Conservation (phyloP, 2,797 vertebrate species). For the Avahi laniger region DNA sequence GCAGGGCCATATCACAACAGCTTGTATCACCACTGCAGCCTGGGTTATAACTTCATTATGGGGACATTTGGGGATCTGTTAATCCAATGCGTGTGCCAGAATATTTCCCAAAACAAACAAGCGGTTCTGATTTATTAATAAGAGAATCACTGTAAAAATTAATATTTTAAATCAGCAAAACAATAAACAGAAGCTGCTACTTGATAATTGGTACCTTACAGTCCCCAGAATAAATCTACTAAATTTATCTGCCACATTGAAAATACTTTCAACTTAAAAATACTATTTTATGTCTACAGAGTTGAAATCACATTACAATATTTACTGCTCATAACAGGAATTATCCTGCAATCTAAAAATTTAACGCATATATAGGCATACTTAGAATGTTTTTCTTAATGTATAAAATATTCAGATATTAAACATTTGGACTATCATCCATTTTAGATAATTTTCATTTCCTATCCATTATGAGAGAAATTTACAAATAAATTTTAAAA, state of each 20-base stretch:
- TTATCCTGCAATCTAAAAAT: not conserved
- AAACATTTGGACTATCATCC: not conserved
- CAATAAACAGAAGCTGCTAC: not conserved
- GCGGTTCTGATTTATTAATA: not conserved
- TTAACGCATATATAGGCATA: not conserved
- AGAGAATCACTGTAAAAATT: not conserved
- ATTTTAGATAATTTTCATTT: constrained; percentile 3
- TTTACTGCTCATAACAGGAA: not conserved
- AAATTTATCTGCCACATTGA: not conserved
- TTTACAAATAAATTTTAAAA: constrained; percentile 27
- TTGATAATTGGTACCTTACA: not conserved
- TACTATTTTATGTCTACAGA: not conserved
- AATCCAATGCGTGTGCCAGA: not conserved
- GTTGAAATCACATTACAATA: not conserved
- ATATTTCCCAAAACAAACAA: not conserved
- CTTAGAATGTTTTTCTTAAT: constrained; percentile 18
- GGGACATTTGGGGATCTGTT: not conserved
- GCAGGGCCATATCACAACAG: not conserved
- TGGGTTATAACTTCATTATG: not conserved
- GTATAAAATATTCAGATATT: not conserved
- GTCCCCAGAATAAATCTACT: not conserved
- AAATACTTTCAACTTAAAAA: not conserved
- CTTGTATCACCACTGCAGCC: not conserved
- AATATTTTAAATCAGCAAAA: constrained; percentile 5
- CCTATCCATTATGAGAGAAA: not conserved